phyloP scores from a whole-genome alignment of 2,113 vertebrate species.

The Bubo bubo region DNA sequence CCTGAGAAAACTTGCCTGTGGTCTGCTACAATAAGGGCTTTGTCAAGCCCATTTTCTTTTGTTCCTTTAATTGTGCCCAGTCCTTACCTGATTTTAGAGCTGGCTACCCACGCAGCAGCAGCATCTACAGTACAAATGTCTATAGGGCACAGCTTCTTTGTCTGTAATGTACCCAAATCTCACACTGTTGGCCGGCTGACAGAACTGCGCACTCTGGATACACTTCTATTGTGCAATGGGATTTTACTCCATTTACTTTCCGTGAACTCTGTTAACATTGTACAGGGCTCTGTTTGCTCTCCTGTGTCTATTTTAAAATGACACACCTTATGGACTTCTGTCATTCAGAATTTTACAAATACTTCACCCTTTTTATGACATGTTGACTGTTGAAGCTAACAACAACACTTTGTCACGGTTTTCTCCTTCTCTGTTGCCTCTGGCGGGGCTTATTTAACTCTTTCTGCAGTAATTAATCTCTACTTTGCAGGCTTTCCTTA shows the following conservation, averaged over 20 bases:
- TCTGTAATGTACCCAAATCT: background rate
- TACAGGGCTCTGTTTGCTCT: constrained; percentile 20
- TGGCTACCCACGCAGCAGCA: background rate
- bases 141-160: background rate
- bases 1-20: constrained; percentile 17
- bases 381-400: background rate
- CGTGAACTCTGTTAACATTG: constrained; percentile 36
- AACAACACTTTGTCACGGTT: background rate
- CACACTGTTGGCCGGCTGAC: background rate
- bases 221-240: constrained; percentile 42
- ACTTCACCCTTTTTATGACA: constrained; percentile 39
- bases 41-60: background rate
- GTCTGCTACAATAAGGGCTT: constrained; percentile 1
- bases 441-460: background rate
- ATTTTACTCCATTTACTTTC: constrained; percentile 55
- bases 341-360: constrained; percentile 63
- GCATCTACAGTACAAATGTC: background rate
- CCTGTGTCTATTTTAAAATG: constrained; percentile 60
- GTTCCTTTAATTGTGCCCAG: background rate
- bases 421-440: constrained; percentile 21
- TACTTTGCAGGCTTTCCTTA: background rate
- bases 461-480: background rate
- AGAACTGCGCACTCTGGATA: background rate
- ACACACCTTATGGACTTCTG: constrained; percentile 49
- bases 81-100: constrained; percentile 1